phyloP scores from a whole-genome alignment of 2,888 invertebrate genomes.

The Eustalomyia histrio region DNA sequence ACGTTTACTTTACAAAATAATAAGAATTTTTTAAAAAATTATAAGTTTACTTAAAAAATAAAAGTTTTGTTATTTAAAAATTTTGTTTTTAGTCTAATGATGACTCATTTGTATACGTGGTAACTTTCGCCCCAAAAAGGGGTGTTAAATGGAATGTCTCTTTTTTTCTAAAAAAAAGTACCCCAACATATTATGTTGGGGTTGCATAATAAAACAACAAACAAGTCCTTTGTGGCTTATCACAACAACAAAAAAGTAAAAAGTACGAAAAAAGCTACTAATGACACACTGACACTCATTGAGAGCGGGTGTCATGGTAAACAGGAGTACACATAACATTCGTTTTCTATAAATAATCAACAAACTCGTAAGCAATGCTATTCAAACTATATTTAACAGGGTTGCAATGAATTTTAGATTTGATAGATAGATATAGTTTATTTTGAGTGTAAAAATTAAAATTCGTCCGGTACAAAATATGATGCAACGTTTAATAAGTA shows the following conservation, averaged over 20 bases:
- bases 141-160: constrained; percentile 27
- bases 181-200: constrained; percentile 34
- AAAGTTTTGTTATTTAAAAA: neutral
- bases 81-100: neutral
- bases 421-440: neutral
- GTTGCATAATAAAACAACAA: constrained; percentile 54
- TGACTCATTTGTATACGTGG: constrained; percentile 31
- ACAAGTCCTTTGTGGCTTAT: constrained; percentile 9
- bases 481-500: no score
- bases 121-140: neutral
- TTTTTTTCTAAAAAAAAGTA: constrained; percentile 9
- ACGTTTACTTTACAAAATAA: neutral
- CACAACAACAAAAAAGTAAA: constrained; percentile 22
- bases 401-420: neutral
- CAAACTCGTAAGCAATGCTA: constrained; percentile 38
- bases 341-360: constrained; percentile 56
- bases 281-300: constrained; percentile 77
- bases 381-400: constrained; percentile 42
- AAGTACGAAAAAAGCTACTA: constrained; percentile 43
- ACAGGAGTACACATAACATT: constrained; percentile 43
- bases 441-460: no score
- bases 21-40: neutral
- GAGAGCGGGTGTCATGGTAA: constrained; percentile 62
- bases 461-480: no score
- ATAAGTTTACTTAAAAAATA: neutral